Evolutionary conservation across 2,888 invertebrate species (phyloP), one percentile per base, ranked within the genome.

Genomic region (Dynastes maya): DNA sequence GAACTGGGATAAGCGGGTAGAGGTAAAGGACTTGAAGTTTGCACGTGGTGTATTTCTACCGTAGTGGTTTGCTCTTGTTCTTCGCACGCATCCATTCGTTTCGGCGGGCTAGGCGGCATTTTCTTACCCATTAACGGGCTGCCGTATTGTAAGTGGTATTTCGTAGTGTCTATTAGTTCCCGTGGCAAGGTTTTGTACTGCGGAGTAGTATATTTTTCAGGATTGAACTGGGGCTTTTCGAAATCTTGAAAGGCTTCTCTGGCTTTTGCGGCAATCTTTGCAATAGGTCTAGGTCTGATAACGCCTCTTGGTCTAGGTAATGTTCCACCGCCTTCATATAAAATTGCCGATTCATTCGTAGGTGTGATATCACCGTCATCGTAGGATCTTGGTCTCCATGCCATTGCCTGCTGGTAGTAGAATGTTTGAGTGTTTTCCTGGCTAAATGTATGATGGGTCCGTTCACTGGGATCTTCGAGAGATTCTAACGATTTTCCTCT

Each of bases 351-450:
- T 88, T 97, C 96, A 86, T 97, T 97, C 67, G 97, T 97, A 13
- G 95, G 95, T 49, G 97, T 97, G 81, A 97, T 94, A 88, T 97
- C 97, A 22, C 97, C 97, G 86, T 97, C 97, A 87, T 97, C 96
- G 87, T 95, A 96, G 80, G 95, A 94, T 84, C 95, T 91, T 78
- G 90, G 89, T 64, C 89, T 83, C 88, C 88, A 88, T 32, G 91
- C 91, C 67, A 87, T 85, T 27, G 88, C 85, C 81, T 89, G 89
- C 79, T 87, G 89, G 82, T 88, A 90, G 84, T 89, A 90, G 80
- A 92, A 92, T 81, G 92, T 91, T 87, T 91, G 92, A 64, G 91
- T 91, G 72, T 91, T 91, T 83, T 93, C 92, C 0, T 92, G 90
- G 1, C 84, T 87, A 85, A 92, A 92, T 1, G 92, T 92, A 83